These are phyloP conservation scores for Volucella bombylans DNA, from an alignment of 2,888 invertebrate species.

Conservation along the genomic window DNA sequence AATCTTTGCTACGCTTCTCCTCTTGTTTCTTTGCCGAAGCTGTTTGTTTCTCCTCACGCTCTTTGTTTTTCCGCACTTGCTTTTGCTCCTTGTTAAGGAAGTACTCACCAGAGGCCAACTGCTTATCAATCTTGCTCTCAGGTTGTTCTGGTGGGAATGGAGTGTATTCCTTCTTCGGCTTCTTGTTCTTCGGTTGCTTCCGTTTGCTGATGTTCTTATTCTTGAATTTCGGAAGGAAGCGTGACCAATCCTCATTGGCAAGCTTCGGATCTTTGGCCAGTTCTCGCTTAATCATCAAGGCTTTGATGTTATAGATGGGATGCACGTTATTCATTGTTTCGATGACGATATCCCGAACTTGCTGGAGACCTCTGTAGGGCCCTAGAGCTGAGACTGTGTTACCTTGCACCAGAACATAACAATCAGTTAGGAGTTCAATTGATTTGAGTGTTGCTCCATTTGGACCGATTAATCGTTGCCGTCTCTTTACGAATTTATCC, in stretches of 20 bases:
- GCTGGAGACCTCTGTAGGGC: conserved; percentile 94
- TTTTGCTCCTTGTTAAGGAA: conserved; percentile 95
- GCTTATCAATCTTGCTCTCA: conserved; percentile 96
- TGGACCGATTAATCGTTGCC: conserved; percentile 97
- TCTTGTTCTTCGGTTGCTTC: conserved; percentile 93
- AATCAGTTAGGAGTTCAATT: conserved; percentile 96
- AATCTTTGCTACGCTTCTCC: conserved; percentile 90
- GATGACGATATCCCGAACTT: conserved; percentile 93
- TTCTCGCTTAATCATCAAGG: conserved; percentile 98
- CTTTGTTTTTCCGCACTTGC: conserved; percentile 87
- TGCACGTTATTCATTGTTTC: conserved; percentile 99
- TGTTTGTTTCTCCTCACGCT: conserved; percentile 90
- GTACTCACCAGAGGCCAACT: conserved; percentile 97
- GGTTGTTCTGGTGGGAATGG: conserved; percentile 98
- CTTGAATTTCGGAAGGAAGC: conserved; percentile 97
- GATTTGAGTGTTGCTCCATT: conserved; percentile 99
- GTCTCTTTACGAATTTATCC: conserved; percentile 96
- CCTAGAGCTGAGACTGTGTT: conserved; percentile 98
- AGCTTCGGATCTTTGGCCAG: conserved; percentile 95
- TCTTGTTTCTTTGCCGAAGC: conserved; percentile 88
- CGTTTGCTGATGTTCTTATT: conserved; percentile 93
- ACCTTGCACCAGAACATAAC: conserved; percentile 98
- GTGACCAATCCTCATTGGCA: conserved; percentile 97
- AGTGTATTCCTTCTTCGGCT: conserved; percentile 95
- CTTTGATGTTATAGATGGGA: conserved; percentile 98